A percentile compares a stretch with the other conserved stretches of the same genome.
Conservation (phyloP, 2,797 vertebrate genomes). For the Pogoniulus pusillus region DNA sequence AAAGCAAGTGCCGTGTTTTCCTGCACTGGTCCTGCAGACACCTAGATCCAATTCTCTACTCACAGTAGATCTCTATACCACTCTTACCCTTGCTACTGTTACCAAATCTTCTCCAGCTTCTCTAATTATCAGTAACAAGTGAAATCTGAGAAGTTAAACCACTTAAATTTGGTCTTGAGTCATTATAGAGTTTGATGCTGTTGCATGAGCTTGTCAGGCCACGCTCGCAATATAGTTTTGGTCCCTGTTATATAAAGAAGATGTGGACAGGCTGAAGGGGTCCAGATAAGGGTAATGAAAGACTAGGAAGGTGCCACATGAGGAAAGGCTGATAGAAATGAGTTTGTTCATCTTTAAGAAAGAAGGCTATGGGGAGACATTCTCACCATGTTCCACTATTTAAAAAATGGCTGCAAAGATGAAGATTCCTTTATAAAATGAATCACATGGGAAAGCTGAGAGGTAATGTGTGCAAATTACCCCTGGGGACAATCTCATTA, state of each 20-base stretch:
- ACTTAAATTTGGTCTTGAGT: not conserved
- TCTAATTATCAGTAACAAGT: not conserved
- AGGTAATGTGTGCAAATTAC: not conserved
- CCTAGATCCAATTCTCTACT: not conserved
- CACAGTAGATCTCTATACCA: too few relatives aligned
- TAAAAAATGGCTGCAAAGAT: not conserved
- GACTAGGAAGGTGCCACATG: too few relatives aligned
- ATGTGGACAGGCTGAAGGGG: too few relatives aligned
- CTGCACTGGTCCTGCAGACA: too few relatives aligned
- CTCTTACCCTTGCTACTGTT: not conserved
- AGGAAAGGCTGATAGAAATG: too few relatives aligned
- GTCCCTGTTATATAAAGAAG: not conserved
- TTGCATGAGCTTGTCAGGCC: not conserved
- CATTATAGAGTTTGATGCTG: not conserved
- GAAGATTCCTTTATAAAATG: not conserved
- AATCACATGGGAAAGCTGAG: not conserved
- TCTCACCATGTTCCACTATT: not conserved
- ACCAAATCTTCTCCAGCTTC: not conserved
- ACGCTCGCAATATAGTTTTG: not conserved
- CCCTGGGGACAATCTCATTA: not conserved
- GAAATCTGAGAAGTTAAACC: not conserved
- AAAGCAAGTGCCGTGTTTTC: not conserved
- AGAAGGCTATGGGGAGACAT: not conserved
- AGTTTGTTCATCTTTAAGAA: too few relatives aligned
- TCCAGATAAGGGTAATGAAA: too few relatives aligned